phyloP scores from a whole-genome alignment of 1,140 invertebrate genomes.

The Drosophila truncata region DNA sequence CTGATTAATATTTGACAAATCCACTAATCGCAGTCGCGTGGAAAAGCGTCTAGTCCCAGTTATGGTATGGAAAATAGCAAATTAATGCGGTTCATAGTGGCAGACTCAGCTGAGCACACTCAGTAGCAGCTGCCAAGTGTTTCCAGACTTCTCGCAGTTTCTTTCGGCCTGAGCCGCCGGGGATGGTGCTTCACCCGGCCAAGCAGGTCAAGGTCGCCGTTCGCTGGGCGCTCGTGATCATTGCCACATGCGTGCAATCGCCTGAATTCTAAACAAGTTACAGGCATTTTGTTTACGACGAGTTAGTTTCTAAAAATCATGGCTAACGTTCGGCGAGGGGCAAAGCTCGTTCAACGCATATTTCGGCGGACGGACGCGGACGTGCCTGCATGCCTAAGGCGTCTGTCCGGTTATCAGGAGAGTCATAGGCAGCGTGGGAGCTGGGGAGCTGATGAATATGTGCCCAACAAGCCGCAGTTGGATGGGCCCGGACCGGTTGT shows the following conservation, averaged over 20 bases:
- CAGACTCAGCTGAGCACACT: slow-evolving; percentile 19
- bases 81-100: not conserved
- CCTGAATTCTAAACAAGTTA: slow-evolving; percentile 28
- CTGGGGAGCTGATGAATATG: slow-evolving; percentile 36
- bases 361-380: slow-evolving; percentile 43
- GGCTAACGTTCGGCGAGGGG: slow-evolving; percentile 15
- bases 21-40: slow-evolving; percentile 4
- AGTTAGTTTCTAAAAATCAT: slow-evolving; percentile 20
- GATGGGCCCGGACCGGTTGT: slow-evolving; percentile 19
- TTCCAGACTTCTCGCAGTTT: slow-evolving; percentile 26
- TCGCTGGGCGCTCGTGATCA: slow-evolving; percentile 10
- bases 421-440: slow-evolving; percentile 14
- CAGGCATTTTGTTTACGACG: slow-evolving; percentile 17
- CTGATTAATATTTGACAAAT: slow-evolving; percentile 2
- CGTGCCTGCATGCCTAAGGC: slow-evolving; percentile 44
- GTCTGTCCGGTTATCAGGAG: slow-evolving; percentile 39
- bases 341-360: slow-evolving; percentile 27
- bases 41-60: slow-evolving; percentile 8
- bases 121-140: slow-evolving; percentile 18
- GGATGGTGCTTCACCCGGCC: not conserved
- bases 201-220: slow-evolving; percentile 43
- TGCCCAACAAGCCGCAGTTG: slow-evolving; percentile 6
- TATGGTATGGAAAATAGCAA: slow-evolving; percentile 17
- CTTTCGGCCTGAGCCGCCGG: not conserved
- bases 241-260: slow-evolving; percentile 25